Conservation (phyloP, 2,797 vertebrate genomes). For the Cuculus canorus region DNA sequence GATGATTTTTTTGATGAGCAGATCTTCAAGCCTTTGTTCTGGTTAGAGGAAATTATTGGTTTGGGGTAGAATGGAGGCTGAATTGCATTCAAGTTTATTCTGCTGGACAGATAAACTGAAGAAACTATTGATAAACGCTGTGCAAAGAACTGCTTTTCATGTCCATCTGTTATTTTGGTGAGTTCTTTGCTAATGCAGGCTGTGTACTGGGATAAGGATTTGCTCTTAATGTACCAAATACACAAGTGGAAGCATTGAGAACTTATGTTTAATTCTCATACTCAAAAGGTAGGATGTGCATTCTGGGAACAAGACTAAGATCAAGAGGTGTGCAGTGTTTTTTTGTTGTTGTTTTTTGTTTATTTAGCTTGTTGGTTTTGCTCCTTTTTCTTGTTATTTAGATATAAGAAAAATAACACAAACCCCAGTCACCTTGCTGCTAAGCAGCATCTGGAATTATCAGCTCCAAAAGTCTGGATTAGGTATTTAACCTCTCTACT, state of each 20-base stretch:
- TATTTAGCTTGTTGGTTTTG: background rate
- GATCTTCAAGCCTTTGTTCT: background rate
- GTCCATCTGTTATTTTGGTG: background rate
- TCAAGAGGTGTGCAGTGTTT: background rate
- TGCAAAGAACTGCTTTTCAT: background rate
- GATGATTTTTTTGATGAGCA: background rate
- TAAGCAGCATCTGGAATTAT: background rate
- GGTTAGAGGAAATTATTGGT: background rate
- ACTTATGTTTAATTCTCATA: background rate
- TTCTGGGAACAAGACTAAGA: background rate
- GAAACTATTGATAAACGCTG: background rate
- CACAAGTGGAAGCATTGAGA: background rate
- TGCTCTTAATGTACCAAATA: background rate
- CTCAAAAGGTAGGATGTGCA: background rate
- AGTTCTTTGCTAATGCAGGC: background rate
- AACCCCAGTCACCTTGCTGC: background rate
- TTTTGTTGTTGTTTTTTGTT: background rate
- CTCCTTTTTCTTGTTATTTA: background rate
- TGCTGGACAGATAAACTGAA: background rate
- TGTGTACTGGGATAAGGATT: background rate
- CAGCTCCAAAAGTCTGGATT: background rate
- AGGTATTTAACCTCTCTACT: background rate
- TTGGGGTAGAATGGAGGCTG: background rate
- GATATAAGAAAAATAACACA: background rate
- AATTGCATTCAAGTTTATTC: background rate